Evolutionary conservation across 2,797 vertebrate species (phyloP).

Genomic region (Malurus splendens): DNA sequence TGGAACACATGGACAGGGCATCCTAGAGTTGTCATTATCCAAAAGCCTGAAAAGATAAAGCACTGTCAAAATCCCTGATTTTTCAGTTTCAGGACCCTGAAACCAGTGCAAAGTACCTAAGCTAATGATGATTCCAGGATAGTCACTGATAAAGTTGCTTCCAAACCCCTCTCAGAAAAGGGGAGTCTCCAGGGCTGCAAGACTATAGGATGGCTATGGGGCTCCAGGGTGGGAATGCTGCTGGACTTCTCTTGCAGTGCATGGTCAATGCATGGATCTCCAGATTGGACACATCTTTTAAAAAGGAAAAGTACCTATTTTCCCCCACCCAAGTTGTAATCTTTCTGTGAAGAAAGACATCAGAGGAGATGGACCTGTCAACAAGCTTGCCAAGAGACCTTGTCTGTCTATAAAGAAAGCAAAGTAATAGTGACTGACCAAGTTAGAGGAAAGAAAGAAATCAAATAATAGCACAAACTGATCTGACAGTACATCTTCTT

Average conservation of each 20-base stretch:
- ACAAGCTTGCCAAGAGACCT: neutral
- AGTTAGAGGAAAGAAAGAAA: neutral
- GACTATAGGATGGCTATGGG: rapidly evolving
- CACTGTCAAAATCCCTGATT: neutral
- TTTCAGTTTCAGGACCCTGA: neutral
- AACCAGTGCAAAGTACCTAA: neutral
- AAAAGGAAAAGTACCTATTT: neutral
- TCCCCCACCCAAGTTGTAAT: neutral
- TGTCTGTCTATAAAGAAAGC: neutral
- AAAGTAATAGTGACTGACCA: neutral
- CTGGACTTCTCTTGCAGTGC: neutral
- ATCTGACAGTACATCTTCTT: neutral
- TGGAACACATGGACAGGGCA: neutral
- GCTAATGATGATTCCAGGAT: neutral
- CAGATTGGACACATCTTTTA: neutral
- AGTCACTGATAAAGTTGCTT: neutral
- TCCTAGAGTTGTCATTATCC: neutral
- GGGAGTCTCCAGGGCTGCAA: neutral
- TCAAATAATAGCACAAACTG: neutral
- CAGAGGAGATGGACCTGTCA: neutral
- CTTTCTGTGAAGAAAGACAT: neutral
- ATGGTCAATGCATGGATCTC: neutral
- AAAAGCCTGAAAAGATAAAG: neutral
- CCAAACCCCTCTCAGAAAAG: neutral
- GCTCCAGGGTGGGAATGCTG: neutral